These are phyloP conservation scores for Psittacula cyanocephala DNA, from an alignment of 2,113 vertebrate genomes.

Conservation along the genomic window DNA sequence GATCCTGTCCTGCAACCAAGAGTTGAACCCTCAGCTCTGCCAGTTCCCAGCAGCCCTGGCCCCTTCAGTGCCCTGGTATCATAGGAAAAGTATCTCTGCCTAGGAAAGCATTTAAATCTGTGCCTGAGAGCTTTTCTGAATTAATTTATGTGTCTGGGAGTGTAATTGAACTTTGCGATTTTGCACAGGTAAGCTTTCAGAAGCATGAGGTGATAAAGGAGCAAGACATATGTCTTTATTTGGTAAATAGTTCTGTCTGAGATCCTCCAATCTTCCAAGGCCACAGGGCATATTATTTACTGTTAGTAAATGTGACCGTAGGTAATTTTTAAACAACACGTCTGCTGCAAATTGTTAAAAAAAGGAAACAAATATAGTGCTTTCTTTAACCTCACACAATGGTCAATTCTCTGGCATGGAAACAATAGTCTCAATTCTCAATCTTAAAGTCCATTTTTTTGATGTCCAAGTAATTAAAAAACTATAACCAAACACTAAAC, in stretches of 20 bases:
- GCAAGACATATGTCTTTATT: background rate
- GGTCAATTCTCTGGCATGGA: background rate
- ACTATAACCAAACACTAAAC: background rate
- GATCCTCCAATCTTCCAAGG: background rate
- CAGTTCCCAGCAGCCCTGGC: background rate
- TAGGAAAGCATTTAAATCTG: background rate
- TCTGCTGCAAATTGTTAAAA: background rate
- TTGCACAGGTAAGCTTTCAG: background rate
- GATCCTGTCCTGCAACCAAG: too few relatives aligned
- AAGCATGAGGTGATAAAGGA: background rate
- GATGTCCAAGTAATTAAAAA: background rate
- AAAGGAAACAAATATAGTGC: background rate
- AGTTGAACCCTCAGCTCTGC: fast-evolving
- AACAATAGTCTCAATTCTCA: background rate
- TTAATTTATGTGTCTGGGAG: background rate
- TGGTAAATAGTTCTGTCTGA: background rate
- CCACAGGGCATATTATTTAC: background rate
- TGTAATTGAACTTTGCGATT: background rate
- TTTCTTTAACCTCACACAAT: background rate
- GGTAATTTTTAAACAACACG: background rate
- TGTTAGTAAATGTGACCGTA: background rate
- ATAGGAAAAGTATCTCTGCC: background rate
- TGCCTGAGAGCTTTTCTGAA: background rate
- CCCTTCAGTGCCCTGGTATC: background rate
- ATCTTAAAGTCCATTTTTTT: background rate